Percentiles rank a stretch among this genome's conserved stretches.
Evolutionary conservation across 2,888 invertebrate species (phyloP).

Genomic region (Macrostomum cliftonense): DNA sequence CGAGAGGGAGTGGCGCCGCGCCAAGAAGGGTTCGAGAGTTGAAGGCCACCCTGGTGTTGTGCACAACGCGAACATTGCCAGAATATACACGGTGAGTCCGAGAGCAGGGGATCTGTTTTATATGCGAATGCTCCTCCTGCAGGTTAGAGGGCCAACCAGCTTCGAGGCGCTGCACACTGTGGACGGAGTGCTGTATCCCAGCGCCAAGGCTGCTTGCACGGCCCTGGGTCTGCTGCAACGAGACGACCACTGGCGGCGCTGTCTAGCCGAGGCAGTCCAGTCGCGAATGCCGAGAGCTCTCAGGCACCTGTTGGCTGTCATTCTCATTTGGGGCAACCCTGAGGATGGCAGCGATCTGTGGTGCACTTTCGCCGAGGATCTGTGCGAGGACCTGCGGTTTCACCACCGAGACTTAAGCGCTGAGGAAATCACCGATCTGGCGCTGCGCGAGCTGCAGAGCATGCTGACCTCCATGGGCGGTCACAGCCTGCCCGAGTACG

Average conservation of each 20-base stretch:
- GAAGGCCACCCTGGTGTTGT: constrained; percentile 3
- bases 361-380: too few relatives aligned
- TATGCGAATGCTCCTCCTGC: constrained; percentile 1
- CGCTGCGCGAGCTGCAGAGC: too few relatives aligned
- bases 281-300: constrained; percentile 11
- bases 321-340: too few relatives aligned
- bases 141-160: constrained; percentile 1
- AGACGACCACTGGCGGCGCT: constrained; percentile 20
- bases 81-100: constrained; percentile 16
- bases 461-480: too few relatives aligned
- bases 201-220: constrained; percentile 23
- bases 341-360: too few relatives aligned
- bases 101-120: constrained; percentile 14
- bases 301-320: constrained; percentile 13
- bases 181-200: constrained; percentile 17
- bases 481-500: too few relatives aligned
- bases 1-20: too few relatives aligned
- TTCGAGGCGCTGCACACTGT: constrained; percentile 12
- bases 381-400: too few relatives aligned
- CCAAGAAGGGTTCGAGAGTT: constrained; percentile 11
- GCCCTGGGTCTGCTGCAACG: constrained; percentile 21
- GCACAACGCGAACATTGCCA: constrained; percentile 5
- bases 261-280: constrained; percentile 19
- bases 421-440: too few relatives aligned
- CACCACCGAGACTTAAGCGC: too few relatives aligned